Evolutionary conservation across 2,888 invertebrate genomes (phyloP).

Genomic region (Apotomis turbidana): DNA sequence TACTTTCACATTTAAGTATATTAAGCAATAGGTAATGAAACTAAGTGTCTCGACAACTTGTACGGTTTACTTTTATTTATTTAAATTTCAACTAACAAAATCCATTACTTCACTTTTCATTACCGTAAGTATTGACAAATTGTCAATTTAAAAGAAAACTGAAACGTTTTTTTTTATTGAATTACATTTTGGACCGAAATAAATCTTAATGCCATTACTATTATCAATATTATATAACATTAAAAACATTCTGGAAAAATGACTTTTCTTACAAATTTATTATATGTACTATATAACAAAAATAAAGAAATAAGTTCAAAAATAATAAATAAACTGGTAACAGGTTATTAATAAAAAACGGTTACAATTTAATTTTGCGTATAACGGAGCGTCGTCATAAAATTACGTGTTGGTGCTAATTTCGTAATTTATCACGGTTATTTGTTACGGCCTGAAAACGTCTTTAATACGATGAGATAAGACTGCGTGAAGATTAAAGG

Average conservation of each 20-base stretch:
- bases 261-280: no score
- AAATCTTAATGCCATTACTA: no score
- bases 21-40: background rate
- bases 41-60: background rate
- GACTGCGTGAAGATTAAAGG: background rate
- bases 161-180: no score
- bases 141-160: no score
- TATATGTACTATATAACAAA: no score
- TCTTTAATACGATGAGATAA: background rate
- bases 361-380: background rate
- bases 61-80: background rate
- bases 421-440: background rate
- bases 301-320: no score
- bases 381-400: slow-evolving; percentile 10
- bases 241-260: no score
- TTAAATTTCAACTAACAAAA: background rate
- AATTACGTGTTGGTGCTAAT: background rate
- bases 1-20: background rate
- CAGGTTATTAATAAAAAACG: background rate
- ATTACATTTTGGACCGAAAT: no score
- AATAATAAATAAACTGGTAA: background rate
- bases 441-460: background rate
- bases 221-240: no score
- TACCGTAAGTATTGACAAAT: no score
- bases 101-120: background rate